Percentiles rank a stretch among this genome's conserved stretches.
Conservation (phyloP, 2,888 invertebrate species). For the Ommatoiulus sabulosus region DNA sequence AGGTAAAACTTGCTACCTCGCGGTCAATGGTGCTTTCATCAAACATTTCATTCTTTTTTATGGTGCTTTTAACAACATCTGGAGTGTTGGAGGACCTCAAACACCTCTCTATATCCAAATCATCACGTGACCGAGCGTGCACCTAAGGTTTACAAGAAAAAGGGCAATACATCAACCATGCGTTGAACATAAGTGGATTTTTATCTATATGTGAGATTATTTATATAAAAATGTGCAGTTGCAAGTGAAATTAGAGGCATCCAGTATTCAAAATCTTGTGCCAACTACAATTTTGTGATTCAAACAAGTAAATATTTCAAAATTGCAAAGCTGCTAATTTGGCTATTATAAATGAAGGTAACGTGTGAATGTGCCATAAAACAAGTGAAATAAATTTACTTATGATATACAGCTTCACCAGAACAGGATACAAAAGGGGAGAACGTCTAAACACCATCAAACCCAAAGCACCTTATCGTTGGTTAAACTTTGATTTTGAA, state of each 20-base stretch:
- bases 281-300: too few species aligned
- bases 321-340: too few species aligned
- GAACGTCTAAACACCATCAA: too few species aligned
- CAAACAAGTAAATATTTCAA: too few species aligned
- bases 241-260: not conserved
- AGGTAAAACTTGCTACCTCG: constrained; percentile 64
- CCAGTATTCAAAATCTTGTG: too few species aligned
- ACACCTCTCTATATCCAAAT: constrained; percentile 85
- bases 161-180: not conserved
- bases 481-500: too few species aligned
- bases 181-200: not conserved
- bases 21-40: constrained; percentile 86
- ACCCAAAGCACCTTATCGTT: too few species aligned
- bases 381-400: too few species aligned
- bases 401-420: too few species aligned
- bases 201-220: not conserved
- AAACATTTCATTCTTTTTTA: constrained; percentile 74
- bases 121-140: constrained; percentile 63
- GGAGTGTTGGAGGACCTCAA: constrained; percentile 78
- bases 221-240: not conserved
- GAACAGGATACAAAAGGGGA: too few species aligned
- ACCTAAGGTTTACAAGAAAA: constrained; percentile 58
- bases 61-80: constrained; percentile 87
- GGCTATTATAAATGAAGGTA: too few species aligned
- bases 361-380: too few species aligned